phyloP scores from a whole-genome alignment of 2,113 vertebrate species.

The Menidia beryllina region DNA sequence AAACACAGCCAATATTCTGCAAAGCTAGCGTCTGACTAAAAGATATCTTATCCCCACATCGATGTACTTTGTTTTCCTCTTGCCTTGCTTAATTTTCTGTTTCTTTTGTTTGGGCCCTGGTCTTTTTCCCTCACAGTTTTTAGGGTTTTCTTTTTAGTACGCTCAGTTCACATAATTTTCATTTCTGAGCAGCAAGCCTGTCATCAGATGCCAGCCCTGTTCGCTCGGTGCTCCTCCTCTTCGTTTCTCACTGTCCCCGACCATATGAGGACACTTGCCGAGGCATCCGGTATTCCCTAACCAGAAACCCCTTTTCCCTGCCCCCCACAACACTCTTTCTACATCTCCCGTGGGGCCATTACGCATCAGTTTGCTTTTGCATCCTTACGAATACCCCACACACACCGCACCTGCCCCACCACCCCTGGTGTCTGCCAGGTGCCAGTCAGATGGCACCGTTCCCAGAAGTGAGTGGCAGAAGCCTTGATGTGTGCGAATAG shows the following conservation, averaged over 20 bases:
- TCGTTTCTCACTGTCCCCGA: slow-evolving; percentile 13
- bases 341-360: slow-evolving; percentile 19
- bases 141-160: too few species aligned
- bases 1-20: too few species aligned
- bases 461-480: slow-evolving; percentile 61
- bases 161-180: slow-evolving; percentile 3
- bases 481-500: slow-evolving; percentile 15
- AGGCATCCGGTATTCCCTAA: slow-evolving; percentile 26
- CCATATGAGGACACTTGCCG: slow-evolving; percentile 51
- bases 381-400: slow-evolving; percentile 8
- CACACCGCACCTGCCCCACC: slow-evolving; percentile 51
- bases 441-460: slow-evolving; percentile 49
- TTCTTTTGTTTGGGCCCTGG: neutral
- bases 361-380: slow-evolving; percentile 18
- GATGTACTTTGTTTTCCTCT: too few species aligned
- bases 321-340: neutral
- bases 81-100: neutral
- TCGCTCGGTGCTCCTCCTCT: neutral
- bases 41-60: too few species aligned
- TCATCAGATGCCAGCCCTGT: slow-evolving; percentile 11
- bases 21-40: too few species aligned
- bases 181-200: slow-evolving; percentile 7
- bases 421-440: slow-evolving; percentile 42
- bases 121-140: neutral
- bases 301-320: neutral